phyloP scores from a whole-genome alignment of 2,113 vertebrate species.

The Podarcis muralis region DNA sequence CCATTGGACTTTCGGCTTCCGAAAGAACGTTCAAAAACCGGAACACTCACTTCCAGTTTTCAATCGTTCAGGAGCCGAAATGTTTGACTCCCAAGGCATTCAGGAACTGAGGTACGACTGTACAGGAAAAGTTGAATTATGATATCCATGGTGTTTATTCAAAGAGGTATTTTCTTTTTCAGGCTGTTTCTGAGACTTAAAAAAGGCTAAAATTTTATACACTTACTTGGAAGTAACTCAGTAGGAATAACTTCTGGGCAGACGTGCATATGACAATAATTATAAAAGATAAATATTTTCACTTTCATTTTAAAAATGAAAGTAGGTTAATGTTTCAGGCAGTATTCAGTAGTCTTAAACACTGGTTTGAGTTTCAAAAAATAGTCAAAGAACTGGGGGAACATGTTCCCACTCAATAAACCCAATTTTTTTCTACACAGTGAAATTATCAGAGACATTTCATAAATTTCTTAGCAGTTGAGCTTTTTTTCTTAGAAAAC shows the following conservation, averaged over 20 bases:
- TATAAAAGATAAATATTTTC: background rate
- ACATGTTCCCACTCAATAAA: background rate
- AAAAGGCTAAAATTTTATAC: too few relatives aligned
- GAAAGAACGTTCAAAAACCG: too few relatives aligned
- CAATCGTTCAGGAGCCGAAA: too few relatives aligned
- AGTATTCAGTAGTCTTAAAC: background rate
- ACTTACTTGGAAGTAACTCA: too few relatives aligned
- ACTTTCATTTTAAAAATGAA: background rate
- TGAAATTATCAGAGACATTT: background rate
- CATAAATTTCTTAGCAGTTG: background rate
- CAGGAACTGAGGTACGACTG: too few relatives aligned
- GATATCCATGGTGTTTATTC: background rate
- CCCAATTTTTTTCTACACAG: background rate
- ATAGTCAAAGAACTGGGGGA: background rate
- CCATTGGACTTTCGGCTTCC: too few relatives aligned
- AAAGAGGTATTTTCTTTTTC: background rate
- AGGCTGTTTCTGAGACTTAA: background rate
- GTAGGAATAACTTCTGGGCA: background rate
- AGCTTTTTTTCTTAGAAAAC: background rate
- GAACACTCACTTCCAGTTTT: too few relatives aligned
- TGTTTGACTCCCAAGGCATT: too few relatives aligned
- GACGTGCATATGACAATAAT: background rate
- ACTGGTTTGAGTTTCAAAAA: background rate
- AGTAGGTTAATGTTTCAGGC: background rate
- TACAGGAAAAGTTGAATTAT: background rate